A percentile compares a stretch with the other conserved stretches of the same genome.
Evolutionary conservation across 1,140 invertebrate species (phyloP).

Genomic region (Papilio xuthus): DNA sequence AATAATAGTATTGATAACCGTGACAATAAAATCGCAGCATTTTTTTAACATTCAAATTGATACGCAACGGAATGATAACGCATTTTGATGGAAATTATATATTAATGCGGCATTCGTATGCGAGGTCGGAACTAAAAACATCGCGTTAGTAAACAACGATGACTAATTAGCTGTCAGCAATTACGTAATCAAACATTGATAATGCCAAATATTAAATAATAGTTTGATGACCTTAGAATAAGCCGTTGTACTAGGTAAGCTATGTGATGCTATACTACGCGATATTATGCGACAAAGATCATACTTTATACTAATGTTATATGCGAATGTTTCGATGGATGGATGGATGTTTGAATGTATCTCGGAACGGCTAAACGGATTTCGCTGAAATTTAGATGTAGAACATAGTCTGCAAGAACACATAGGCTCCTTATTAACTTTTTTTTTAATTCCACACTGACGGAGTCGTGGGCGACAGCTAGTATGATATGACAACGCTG

Average conservation of each 20-base stretch:
- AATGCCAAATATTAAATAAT: constrained; percentile 25
- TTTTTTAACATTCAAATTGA: neutral
- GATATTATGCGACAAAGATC: no score
- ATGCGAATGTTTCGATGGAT: no score
- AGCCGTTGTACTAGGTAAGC: neutral
- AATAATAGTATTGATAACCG: neutral
- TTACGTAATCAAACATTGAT: constrained; percentile 34
- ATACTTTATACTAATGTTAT: no score
- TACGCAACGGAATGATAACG: constrained; percentile 6
- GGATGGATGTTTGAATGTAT: no score
- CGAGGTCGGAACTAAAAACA: constrained; percentile 22
- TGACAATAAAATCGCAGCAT: neutral
- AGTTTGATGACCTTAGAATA: constrained; percentile 7
- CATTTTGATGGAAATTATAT: neutral
- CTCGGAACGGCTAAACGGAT: no score
- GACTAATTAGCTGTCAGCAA: constrained; percentile 32
- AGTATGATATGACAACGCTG: no score
- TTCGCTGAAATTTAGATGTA: no score
- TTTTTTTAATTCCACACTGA: no score
- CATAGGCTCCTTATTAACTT: no score
- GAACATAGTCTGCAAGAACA: no score
- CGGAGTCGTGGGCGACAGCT: no score
- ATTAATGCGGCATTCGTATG: neutral
- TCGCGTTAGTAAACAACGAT: constrained; percentile 11
- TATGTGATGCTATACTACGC: no score